These are phyloP conservation scores for chimpanzee (Pan troglodytes) DNA, from an alignment of 2,113 vertebrate species.

Conservation along the genomic window DNA sequence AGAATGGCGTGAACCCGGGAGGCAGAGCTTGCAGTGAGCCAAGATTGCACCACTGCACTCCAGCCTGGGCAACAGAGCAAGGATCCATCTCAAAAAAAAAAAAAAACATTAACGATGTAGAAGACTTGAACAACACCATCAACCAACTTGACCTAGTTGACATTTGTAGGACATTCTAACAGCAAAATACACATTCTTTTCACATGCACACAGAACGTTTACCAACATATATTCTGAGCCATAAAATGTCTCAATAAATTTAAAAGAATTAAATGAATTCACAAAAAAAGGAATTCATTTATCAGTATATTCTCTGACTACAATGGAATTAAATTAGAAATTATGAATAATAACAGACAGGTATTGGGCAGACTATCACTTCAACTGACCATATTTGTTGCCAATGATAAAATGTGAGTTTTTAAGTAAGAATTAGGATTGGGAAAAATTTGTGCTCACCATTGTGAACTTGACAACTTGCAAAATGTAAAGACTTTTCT, in stretches of 20 bases:
- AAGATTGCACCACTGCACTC: no score
- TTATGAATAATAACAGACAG: neutral
- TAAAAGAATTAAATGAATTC: neutral
- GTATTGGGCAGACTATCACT: neutral
- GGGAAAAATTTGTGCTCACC: neutral
- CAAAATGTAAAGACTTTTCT: neutral
- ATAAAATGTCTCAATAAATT: neutral
- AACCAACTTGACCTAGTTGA: neutral
- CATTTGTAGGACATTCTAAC: neutral
- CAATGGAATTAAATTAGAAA: neutral
- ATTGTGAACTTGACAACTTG: neutral
- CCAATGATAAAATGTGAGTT: neutral
- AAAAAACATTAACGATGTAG: neutral
- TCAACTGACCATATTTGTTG: neutral
- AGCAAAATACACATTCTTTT: neutral
- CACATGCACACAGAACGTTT: neutral
- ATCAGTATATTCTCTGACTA: neutral
- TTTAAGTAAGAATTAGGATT: conserved; percentile 1
- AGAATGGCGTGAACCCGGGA: no score
- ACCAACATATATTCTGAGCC: neutral
- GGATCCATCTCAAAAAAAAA: no score
- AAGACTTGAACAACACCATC: neutral
- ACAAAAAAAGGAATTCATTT: neutral
- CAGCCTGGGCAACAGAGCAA: no score
- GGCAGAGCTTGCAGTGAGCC: no score